phyloP scores from a whole-genome alignment of 2,113 vertebrate genomes.

The Lasiurus borealis region DNA sequence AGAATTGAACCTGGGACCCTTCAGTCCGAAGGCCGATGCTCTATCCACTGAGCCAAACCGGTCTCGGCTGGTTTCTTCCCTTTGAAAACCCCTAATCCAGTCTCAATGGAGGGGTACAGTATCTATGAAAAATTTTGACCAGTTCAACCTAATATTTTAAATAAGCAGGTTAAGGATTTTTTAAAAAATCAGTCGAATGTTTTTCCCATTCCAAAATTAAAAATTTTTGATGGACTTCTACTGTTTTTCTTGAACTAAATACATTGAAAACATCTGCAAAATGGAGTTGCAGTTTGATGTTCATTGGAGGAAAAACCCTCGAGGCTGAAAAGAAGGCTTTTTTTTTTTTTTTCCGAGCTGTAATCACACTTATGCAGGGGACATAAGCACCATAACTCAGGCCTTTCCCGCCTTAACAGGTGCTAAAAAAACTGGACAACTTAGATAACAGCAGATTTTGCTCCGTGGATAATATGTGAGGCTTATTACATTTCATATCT shows the following conservation, averaged over 20 bases:
- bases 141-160: conserved; percentile 15
- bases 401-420: conserved; percentile 1
- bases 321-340: not conserved
- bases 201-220: conserved; percentile 53
- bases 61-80: no score
- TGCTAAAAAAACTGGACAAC: conserved; percentile 33
- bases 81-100: not conserved
- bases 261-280: conserved; percentile 55
- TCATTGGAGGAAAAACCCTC: not conserved
- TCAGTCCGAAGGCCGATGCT: no score
- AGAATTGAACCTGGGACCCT: no score
- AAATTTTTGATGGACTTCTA: conserved; percentile 49
- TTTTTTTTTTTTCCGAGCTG: conserved; percentile 8
- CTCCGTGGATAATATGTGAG: not conserved
- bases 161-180: not conserved
- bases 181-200: conserved; percentile 5
- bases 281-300: conserved; percentile 4
- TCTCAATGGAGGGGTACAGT: not conserved
- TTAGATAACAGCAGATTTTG: conserved; percentile 54
- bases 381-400: not conserved
- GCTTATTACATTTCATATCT: conserved; percentile 57
- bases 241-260: conserved; percentile 54
- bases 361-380: not conserved
- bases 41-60: no score
- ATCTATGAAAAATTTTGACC: conserved; percentile 14